Base-by-base conservation (phyloP, 2,113 vertebrate species). In the Carollia perspicillata region DNA sequence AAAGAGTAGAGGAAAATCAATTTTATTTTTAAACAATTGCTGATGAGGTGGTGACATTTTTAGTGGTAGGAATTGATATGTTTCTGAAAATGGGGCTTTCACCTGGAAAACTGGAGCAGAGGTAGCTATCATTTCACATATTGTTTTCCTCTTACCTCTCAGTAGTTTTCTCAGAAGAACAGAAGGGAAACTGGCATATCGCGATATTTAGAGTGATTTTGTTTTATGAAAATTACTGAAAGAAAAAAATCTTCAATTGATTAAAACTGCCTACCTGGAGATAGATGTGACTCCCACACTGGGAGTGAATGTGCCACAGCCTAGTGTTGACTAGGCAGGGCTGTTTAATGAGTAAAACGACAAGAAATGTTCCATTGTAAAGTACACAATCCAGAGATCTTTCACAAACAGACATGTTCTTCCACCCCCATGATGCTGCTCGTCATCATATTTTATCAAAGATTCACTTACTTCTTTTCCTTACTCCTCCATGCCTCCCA, bases 91-190 rank as follows among this genome's bases (percentile, higher is more conserved):
- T 3, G 68, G 20, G 22, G 6, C 1, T 65, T 89, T 71, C 30
- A 23, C n/a, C 42, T 40, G 77, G 47, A 90, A 84, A 84, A 63
- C 3, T 28, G 30, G 44, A 69, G 2, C 30, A 5, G 17, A 58
- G 8, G 2, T 3, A 30, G 11, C 28, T 51, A 5, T 53, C 33
- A n/a, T 37, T 33, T 44, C 17, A 35, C 1, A 0, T 22, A 28
- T 17, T 33, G 0, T 9, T 80, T 42, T 78, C 20, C 14, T 28
- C 14, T 55, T 44, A 18, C 0, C 80, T 28, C 23, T 74, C 71
- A 71, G 12, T 3, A 71, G 30, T 28, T 84, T 40, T 65, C 6
- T 58, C 28, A 35, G 60, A 30, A 84, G 26, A 84, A 69, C 2
- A 42, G 8, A n/a, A 6, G 12, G 37, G 3, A 16, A 49, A 10